Base-by-base conservation (phyloP, 1,140 invertebrate species). In the Drosophila obscura region DNA sequence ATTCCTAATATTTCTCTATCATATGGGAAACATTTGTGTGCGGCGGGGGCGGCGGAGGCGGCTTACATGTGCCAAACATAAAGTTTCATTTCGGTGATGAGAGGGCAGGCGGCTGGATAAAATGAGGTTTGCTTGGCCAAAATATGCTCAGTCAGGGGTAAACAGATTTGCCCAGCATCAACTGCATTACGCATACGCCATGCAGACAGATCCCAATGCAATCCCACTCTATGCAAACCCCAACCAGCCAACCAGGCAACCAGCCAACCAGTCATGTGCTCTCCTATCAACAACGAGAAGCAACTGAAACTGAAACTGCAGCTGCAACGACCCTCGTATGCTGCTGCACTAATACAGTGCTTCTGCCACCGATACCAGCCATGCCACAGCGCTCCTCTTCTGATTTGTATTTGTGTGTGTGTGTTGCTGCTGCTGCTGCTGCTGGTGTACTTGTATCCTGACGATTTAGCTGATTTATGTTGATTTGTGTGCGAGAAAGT, bases 381-480 rank as follows among this genome's bases (percentile, higher is more conserved):
- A 5, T 28, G 43, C 49, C 63, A 4, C 8, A 15, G 22, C 15
- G 26, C 31, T 9, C 2, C 31, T 35, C 8, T 9, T 4, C 9
- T 55, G n/a, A 16, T 45, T 39, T 65, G 45, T 28, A 48, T 59
- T 7, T 26, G 13, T 49, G 41, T 52, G 48, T 39, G 24, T 52
- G 43, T 39, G 52, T 9, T 39, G 35, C 35, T 39, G 35, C 9
- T 11, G 35, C 35, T 13, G 35, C 11, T 71, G 48, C 49, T 59
- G 22, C 9, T 67, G 49, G 65, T 78, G 69, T 81, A 64, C 56
- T 78, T 72, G 80, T 80, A 80, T 81, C 49, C 78, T 81, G 74
- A 71, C 75, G 69, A 88, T 88, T 87, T 87, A 80, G 83, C 83
- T 88, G 82, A 87, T 87, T 88, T 87, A 87, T 88, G 83, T 88